Percentiles rank a stretch among this genome's conserved stretches.
Conservation (phyloP, 2,113 vertebrate species). For the Callochromis pleurospilus region DNA sequence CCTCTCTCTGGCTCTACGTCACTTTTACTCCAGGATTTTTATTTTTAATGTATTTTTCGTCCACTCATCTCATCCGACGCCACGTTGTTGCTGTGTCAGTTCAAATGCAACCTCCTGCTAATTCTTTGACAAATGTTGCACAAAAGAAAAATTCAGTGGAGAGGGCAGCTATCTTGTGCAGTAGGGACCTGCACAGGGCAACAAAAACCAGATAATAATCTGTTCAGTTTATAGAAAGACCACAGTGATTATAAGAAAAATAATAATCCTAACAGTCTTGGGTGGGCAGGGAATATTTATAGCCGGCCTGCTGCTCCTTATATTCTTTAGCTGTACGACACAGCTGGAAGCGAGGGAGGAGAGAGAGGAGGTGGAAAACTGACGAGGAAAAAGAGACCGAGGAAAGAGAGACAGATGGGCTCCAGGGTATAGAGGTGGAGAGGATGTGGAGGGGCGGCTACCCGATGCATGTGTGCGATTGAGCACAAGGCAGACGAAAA, state of each 20-base stretch:
- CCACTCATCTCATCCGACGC: not conserved
- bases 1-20: not conserved
- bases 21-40: not conserved
- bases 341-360: constrained; percentile 59
- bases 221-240: constrained; percentile 55
- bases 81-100: not conserved
- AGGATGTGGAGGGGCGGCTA: constrained; percentile 6
- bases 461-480: constrained; percentile 17
- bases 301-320: constrained; percentile 59
- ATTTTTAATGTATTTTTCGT: not conserved
- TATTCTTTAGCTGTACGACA: constrained; percentile 56
- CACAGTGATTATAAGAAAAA: constrained; percentile 67
- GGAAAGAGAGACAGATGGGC: constrained; percentile 18
- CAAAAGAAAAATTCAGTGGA: not conserved
- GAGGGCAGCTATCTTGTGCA: not conserved
- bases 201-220: constrained; percentile 66
- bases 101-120: not conserved
- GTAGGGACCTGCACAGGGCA: not conserved
- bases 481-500: not conserved
- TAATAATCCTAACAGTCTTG: constrained; percentile 69
- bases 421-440: not conserved
- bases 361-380: constrained; percentile 40
- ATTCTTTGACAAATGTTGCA: not conserved
- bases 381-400: constrained; percentile 17
- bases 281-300: constrained; percentile 70